Percentiles rank a stretch among this genome's conserved stretches.
These are phyloP conservation scores for Gastrophryne carolinensis DNA, from an alignment of 2,797 vertebrate species.

Conservation along the genomic window DNA sequence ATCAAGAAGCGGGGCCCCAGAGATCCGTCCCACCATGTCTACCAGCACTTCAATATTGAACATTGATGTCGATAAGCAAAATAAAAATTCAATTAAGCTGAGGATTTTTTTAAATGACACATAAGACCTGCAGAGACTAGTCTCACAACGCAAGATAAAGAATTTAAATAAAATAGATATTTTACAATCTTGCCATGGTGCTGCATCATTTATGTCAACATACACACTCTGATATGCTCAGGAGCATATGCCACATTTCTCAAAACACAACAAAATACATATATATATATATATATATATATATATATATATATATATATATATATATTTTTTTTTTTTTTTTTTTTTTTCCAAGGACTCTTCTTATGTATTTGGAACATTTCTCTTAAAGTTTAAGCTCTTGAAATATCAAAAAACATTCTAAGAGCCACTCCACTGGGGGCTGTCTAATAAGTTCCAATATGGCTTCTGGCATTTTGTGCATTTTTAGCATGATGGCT, in stretches of 20 bases:
- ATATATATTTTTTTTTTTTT: background rate
- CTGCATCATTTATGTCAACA: constrained; percentile 9
- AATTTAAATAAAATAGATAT: constrained; percentile 1
- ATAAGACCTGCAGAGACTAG: background rate
- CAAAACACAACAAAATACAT: too few relatives aligned
- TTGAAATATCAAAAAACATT: too few relatives aligned
- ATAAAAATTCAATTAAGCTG: constrained; percentile 61
- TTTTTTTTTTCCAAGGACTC: too few relatives aligned
- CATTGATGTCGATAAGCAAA: constrained; percentile 58
- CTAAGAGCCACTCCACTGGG: too few relatives aligned
- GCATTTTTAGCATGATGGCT: too few relatives aligned
- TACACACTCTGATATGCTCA: background rate
- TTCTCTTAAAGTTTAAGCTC: too few relatives aligned
- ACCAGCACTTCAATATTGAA: constrained; percentile 55
- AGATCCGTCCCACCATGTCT: constrained; percentile 55
- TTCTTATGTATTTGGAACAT: too few relatives aligned
- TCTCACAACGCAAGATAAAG: background rate
- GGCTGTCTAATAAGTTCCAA: too few relatives aligned
- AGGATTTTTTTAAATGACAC: constrained; percentile 11
- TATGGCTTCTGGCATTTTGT: too few relatives aligned
- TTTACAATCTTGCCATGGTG: background rate
- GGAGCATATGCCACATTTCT: background rate
- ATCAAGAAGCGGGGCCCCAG: constrained; percentile 27
- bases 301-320: too few relatives aligned
- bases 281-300: background rate